Percentiles rank a stretch among this genome's conserved stretches.
Conservation (phyloP, 2,797 vertebrate genomes). For the Hoplostethus mediterraneus region DNA sequence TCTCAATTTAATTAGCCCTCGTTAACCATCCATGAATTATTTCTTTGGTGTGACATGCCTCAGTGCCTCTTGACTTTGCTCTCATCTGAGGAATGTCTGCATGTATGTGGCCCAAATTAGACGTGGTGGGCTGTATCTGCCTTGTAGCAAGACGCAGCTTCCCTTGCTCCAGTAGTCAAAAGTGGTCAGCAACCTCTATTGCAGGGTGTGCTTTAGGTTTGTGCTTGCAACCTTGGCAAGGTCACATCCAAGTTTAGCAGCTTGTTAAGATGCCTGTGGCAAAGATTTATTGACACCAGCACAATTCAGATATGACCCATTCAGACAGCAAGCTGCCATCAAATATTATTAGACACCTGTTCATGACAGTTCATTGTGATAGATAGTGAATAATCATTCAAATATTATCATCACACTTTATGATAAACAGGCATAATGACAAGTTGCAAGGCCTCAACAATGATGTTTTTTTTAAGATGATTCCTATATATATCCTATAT, state of each 20-base stretch:
- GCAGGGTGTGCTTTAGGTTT: slow-evolving; percentile 46
- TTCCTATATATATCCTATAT: slow-evolving; percentile 5
- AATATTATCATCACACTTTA: slow-evolving; percentile 27
- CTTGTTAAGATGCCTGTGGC: slow-evolving; percentile 63
- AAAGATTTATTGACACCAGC: slow-evolving; percentile 43
- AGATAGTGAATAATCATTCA: slow-evolving; percentile 48
- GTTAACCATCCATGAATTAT: slow-evolving; percentile 76
- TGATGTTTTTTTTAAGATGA: background rate
- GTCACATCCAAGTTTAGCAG: slow-evolving; percentile 64
- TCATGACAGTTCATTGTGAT: slow-evolving; percentile 46
- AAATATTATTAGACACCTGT: slow-evolving; percentile 62
- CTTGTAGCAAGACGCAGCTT: slow-evolving; percentile 55
- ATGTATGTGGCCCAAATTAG: slow-evolving; percentile 70
- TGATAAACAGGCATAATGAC: slow-evolving; percentile 23
- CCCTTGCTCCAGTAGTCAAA: slow-evolving; percentile 66
- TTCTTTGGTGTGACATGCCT: slow-evolving; percentile 77
- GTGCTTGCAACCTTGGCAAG: slow-evolving; percentile 68
- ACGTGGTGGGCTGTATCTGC: slow-evolving; percentile 52
- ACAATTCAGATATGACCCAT: slow-evolving; percentile 47
- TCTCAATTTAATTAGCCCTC: slow-evolving; percentile 79
- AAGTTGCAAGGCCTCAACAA: background rate
- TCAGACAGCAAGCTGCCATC: slow-evolving; percentile 40
- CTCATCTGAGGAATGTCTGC: slow-evolving; percentile 72
- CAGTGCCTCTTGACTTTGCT: slow-evolving; percentile 75
- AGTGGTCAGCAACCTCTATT: slow-evolving; percentile 59